phyloP scores from a whole-genome alignment of 2,113 vertebrate species.

The Cervus canadensis region DNA sequence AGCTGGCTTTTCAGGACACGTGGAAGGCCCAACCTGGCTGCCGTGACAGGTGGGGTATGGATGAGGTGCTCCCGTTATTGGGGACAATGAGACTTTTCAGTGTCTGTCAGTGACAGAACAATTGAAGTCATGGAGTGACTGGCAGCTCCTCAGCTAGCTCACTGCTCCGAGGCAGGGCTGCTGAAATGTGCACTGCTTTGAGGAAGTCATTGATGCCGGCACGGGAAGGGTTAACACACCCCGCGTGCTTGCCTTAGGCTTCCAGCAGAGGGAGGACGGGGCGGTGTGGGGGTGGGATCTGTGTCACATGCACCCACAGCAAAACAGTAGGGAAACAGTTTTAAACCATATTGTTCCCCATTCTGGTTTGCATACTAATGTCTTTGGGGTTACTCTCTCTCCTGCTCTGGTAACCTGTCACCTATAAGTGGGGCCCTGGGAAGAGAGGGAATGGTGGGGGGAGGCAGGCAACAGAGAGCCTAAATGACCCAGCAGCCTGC shows the following conservation, averaged over 20 bases:
- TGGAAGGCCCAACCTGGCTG: constrained; percentile 15
- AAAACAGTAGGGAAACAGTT: constrained; percentile 53
- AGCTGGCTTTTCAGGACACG: neutral
- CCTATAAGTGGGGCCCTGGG: neutral
- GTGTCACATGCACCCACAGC: constrained; percentile 46
- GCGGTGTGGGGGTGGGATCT: constrained; percentile 10
- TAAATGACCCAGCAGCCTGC: neutral
- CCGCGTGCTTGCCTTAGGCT: neutral
- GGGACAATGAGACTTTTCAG: constrained; percentile 65
- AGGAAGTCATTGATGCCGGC: neutral
- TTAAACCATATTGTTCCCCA: constrained; percentile 35
- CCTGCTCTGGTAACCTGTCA: constrained; percentile 47
- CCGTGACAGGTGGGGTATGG: constrained; percentile 67
- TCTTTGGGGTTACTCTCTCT: constrained; percentile 6
- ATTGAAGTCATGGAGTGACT: constrained; percentile 40
- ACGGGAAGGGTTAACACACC: constrained; percentile 36
- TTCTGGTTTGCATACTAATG: constrained; percentile 54
- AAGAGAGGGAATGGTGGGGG: neutral
- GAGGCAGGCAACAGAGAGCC: neutral
- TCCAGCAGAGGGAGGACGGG: constrained; percentile 34
- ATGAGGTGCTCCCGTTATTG: constrained; percentile 56
- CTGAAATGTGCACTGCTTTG: constrained; percentile 4
- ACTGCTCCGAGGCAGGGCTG: constrained; percentile 12
- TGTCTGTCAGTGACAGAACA: constrained; percentile 63
- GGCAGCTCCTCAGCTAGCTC: constrained; percentile 42